phyloP scores from a whole-genome alignment of 2,797 vertebrate genomes.

The Chloroceryle inda region DNA sequence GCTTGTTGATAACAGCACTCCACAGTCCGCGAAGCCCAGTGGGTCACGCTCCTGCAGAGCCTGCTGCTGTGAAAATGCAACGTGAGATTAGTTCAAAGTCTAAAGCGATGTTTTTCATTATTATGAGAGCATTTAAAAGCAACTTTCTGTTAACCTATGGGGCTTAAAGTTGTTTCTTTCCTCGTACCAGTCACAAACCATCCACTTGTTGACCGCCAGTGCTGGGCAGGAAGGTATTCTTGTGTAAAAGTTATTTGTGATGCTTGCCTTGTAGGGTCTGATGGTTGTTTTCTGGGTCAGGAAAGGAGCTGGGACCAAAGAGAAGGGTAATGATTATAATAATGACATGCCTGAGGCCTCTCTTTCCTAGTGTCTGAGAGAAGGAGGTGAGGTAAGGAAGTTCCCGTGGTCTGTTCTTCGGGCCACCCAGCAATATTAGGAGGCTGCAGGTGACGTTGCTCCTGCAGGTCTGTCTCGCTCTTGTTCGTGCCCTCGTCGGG shows the following conservation, averaged over 20 bases:
- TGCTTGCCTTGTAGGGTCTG: not conserved
- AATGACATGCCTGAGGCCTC: not conserved
- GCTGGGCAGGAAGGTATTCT: not conserved
- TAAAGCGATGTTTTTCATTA: not conserved
- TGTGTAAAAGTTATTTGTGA: not conserved
- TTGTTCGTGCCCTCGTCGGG: fast-evolving
- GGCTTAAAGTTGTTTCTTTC: not conserved
- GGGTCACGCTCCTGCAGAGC: not conserved
- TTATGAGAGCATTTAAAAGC: not conserved
- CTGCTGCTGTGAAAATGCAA: not conserved
- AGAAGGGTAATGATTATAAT: not conserved
- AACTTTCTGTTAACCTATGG: not conserved
- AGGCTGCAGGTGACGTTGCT: not conserved
- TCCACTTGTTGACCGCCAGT: not conserved
- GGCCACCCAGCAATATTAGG: not conserved
- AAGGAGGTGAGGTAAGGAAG: not conserved
- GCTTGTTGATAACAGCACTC: not conserved
- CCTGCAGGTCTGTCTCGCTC: not conserved
- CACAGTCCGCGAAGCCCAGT: not conserved
- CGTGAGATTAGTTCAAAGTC: not conserved
- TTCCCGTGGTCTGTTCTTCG: not conserved
- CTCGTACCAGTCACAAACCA: not conserved
- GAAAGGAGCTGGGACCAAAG: not conserved
- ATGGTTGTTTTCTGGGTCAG: not conserved
- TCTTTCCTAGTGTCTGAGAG: not conserved